Base-by-base conservation (phyloP, 2,888 invertebrate genomes). In the Nomada lathburiana region DNA sequence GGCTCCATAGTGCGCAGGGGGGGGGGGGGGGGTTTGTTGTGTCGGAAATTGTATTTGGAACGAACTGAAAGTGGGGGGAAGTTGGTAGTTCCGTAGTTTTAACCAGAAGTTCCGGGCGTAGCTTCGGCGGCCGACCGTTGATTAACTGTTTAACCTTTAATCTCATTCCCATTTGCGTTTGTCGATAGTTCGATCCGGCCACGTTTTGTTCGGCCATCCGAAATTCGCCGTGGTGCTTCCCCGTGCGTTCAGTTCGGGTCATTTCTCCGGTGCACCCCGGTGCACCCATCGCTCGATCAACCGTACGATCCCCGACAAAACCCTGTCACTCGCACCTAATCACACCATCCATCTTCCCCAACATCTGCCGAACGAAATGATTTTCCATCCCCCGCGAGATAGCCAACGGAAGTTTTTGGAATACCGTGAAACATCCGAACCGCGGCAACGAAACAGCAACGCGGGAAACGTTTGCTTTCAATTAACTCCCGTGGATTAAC, bases 11-110 rank as follows among this genome's bases (percentile, higher is more conserved):
- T 20, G 53, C 9, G 11, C 68, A 11, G 13, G 20, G 18, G 47
- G 16, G 44, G 5, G 42, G 44, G 13, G 20, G 10, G 64, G 23
- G 44, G 42, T 57, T 44, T 44, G 44, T 68, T 68, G 68, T 16
- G 18, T 13, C 18, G 68, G 55, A 44, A 69, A 69, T 69, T 69
- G 42, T 13, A 26, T 57, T 69, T 69, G 3, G 20, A 29, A 57
- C 53, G 53, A 68, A n/a, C n/a, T 18, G 18, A 18, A 10, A 44
- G 16, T 26, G 23, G 10, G 10, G 4, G 47, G 26, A 50, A 50
- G 64, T 64, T 64, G 2, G 36, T 18, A 36, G 23, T 26, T 64
- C 16, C 16, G 47, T 11, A 7, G 64, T 9, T 26, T 20, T 16
- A 16, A 11, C 16, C 47, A 16, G 47, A 47, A 47, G 23, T 47